Base-by-base conservation (phyloP, 2,113 vertebrate genomes). In the Hepsetus odoe region DNA sequence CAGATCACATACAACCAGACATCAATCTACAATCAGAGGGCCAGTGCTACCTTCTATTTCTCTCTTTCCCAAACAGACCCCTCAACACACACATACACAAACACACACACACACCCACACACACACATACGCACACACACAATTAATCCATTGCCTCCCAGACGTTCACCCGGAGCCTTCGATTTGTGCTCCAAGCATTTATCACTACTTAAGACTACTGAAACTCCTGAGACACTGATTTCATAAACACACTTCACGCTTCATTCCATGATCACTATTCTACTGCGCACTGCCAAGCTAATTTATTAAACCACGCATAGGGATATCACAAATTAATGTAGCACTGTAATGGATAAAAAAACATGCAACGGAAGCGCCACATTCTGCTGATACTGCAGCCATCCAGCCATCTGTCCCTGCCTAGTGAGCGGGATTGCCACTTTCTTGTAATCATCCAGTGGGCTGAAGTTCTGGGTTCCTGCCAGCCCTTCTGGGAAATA, bases 401-500 rank as follows among this genome's bases (percentile, higher is more conserved):
- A 88, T 89, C 85, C 79, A 30, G 81, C 84, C 88, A 88, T 90
- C 87, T 90, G 87, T 90, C 83, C 74, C 70, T 72, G 73, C 65
- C 62, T 51, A 76, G 83, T 70, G 55, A 87, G 80, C 83, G 83
- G 72, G 55, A 72, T 72, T 69, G 55, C 82, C 85, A 81, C 80
- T 84, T 85, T 87, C 76, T 86, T 74, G 70, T 84, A 84, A 74
- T 85, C 83, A 85, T 82, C 88, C 84, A 84, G 83, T 79, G 74
- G 80, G 24, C 56, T 79, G 76, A 66, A 73, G 70, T 18, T 59
- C 16, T 85, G 83, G 87, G 59, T 26, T 49, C 22, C 56, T 84
- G 85, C 82, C 87, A 89, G 82, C 9, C n/a, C 55, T 64, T 86
- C 77, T 72, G 81, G 75, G 79, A 77, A 74, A 74, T 76, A 33